Conservation (phyloP, 1,140 invertebrate genomes). For the Cataglyphis hispanica region DNA sequence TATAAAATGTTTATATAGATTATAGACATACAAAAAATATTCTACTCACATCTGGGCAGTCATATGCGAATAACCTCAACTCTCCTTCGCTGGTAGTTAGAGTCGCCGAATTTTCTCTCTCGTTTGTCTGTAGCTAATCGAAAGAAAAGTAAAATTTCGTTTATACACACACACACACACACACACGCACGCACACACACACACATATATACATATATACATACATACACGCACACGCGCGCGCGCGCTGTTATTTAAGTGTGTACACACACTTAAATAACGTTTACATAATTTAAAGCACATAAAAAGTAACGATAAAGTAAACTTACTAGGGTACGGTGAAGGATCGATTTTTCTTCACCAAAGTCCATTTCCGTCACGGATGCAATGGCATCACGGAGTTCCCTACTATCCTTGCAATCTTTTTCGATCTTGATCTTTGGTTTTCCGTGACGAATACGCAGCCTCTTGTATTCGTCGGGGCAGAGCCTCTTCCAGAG, state of each 20-base stretch:
- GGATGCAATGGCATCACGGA: constrained; percentile 84
- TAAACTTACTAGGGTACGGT: constrained; percentile 83
- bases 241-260: too few relatives aligned
- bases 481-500: constrained; percentile 98
- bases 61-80: constrained; percentile 84
- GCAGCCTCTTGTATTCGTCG: constrained; percentile 92
- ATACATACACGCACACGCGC: too few relatives aligned
- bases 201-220: too few relatives aligned
- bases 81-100: constrained; percentile 85
- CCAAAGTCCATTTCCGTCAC: constrained; percentile 85
- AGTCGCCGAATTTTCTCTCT: constrained; percentile 85
- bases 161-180: constrained; percentile 25
- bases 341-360: constrained; percentile 85
- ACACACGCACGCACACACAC: too few relatives aligned
- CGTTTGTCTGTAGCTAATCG: constrained; percentile 84
- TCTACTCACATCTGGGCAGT: constrained; percentile 85
- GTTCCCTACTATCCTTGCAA: constrained; percentile 83
- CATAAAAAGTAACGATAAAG: not conserved
- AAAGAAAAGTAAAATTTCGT: constrained; percentile 1
- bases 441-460: constrained; percentile 84
- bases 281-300: not conserved
- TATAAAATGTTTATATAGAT: constrained; percentile 1
- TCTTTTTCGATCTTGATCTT: constrained; percentile 83
- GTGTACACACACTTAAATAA: too few relatives aligned
- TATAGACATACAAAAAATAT: not conserved